Percentiles rank a stretch among this genome's conserved stretches.
phyloP scores from a whole-genome alignment of 2,797 vertebrate genomes.

The Protonibea diacanthus region DNA sequence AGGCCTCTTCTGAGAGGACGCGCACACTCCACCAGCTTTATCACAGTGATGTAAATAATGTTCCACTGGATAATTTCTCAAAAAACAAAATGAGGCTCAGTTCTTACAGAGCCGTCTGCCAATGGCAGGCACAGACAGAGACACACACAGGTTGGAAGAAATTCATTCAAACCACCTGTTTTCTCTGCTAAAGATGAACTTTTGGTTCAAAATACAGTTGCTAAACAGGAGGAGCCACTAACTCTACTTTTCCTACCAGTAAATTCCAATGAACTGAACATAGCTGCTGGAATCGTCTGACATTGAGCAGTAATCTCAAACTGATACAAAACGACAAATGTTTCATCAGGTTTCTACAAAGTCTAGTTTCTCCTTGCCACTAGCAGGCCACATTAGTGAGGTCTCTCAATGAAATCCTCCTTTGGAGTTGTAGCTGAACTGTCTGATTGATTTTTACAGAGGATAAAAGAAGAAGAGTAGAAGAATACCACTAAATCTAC shows the following conservation, averaged over 20 bases:
- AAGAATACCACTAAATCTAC: too few species aligned
- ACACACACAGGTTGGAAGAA: not conserved
- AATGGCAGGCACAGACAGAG: not conserved
- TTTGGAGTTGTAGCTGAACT: not conserved
- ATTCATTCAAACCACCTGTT: not conserved
- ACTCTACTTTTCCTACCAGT: too few species aligned
- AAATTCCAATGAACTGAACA: too few species aligned
- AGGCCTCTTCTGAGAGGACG: not conserved
- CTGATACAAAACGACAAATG: not conserved
- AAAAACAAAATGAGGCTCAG: not conserved
- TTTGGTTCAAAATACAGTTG: too few species aligned
- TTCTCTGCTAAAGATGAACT: not conserved
- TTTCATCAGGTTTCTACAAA: not conserved
- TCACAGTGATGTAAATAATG: not conserved
- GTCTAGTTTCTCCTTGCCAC: not conserved
- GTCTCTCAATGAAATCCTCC: not conserved
- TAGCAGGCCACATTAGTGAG: not conserved
- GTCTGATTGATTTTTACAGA: too few species aligned
- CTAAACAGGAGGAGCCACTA: too few species aligned
- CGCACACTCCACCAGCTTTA: not conserved
- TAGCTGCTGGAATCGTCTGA: not conserved
- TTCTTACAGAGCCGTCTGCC: not conserved
- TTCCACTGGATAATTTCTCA: not conserved
- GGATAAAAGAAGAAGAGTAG: too few species aligned
- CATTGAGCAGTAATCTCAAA: not conserved